phyloP scores from a whole-genome alignment of 1,140 invertebrate species.

The Ostrea denselamellosa region DNA sequence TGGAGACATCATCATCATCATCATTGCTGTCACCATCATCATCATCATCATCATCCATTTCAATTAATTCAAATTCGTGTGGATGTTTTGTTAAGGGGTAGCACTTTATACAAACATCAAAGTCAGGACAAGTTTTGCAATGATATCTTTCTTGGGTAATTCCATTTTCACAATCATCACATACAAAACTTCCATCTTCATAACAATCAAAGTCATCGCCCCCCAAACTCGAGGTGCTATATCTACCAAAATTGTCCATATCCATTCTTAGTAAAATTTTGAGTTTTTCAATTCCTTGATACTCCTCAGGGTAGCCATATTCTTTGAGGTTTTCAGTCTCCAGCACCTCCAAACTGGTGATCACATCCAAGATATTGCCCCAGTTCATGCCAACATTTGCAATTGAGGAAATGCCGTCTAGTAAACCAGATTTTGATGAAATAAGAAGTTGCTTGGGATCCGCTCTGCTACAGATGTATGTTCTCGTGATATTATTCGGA shows the following conservation, averaged over 20 bases:
- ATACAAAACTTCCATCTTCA: slow-evolving; percentile 8
- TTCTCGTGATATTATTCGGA: slow-evolving; percentile 9
- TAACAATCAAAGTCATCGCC: slow-evolving; percentile 59
- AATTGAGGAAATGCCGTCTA: neutral
- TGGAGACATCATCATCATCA: neutral
- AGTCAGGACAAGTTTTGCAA: slow-evolving; percentile 34
- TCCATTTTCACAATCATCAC: slow-evolving; percentile 41
- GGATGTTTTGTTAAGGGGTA: neutral
- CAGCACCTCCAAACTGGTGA: slow-evolving; percentile 16
- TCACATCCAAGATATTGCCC: slow-evolving; percentile 29
- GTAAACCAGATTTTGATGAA: neutral
- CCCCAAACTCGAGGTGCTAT: neutral
- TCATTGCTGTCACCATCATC: neutral
- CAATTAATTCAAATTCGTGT: slow-evolving; percentile 44
- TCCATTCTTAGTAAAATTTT: slow-evolving; percentile 21
- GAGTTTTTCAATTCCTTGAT: neutral
- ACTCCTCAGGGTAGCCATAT: slow-evolving; percentile 32
- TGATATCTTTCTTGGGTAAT: slow-evolving; percentile 14
- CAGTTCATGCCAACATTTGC: slow-evolving; percentile 2
- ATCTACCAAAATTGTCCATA: neutral
- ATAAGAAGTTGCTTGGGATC: slow-evolving; percentile 32
- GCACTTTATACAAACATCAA: slow-evolving; percentile 39
- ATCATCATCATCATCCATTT: neutral
- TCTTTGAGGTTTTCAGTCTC: slow-evolving; percentile 42
- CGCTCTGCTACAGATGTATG: slow-evolving; percentile 39